Base-by-base conservation (phyloP, 2,797 vertebrate genomes). In the Lophius americanus region DNA sequence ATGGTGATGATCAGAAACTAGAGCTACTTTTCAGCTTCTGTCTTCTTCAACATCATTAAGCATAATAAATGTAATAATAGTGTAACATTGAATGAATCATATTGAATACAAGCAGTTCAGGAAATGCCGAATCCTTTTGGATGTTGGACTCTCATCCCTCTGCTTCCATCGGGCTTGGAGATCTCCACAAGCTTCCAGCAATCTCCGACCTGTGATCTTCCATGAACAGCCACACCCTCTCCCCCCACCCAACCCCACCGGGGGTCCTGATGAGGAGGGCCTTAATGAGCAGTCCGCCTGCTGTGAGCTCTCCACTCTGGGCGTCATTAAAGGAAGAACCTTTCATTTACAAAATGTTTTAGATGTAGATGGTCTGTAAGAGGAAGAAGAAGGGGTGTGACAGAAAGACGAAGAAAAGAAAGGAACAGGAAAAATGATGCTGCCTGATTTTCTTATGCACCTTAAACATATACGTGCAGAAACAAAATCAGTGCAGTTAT, bases 171-270 rank as follows among this genome's bases (percentile, higher is more conserved):
- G 36, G 50, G 55, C 61, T 60, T 43, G 32, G 70, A 66, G 74
- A 73, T 72, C 64, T 56, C 55, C 53, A 51, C 39, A 48, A 54
- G 48, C 80, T 85, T 85, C 85, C 81, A 46, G 1, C 46, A 33
- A 49, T 71, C 77, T 80, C 72, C 37, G 36, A 65, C 75, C 58
- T 51, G 69, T 35, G 63, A 84, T 85, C 89, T 87, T 88, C 87
- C 87, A 87, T 52, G 32, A 68, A 73, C 55, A 36, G 37, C 70
- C 74, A 51, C 72, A 47, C 75, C 76, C 8, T 6, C 39, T 9
- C 6, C 37, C 13, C 1, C 0, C 3, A 0, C 7, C 9, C 32
- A 9, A 3, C 35, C 7, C 33, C 13, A 3, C 14, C 54, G 50
- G 48, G 49, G 33, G 44, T 55, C 63, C 54, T 66, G 36, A 70